Conservation (phyloP, 2,797 vertebrate species). For the Xiphorhynchus erythropygius region DNA sequence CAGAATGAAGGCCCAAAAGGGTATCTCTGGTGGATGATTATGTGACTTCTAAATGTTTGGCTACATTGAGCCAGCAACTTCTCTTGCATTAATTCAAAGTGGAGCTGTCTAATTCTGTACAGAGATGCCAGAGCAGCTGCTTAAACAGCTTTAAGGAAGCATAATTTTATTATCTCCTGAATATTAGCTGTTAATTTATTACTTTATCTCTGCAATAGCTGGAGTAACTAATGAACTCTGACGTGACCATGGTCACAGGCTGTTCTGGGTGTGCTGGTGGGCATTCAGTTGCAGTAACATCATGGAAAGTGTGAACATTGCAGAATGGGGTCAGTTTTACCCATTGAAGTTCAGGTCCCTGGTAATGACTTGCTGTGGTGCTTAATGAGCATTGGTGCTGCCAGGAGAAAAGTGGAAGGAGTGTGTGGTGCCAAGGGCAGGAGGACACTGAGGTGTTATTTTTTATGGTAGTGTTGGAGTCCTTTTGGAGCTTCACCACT, state of each 20-base stretch:
- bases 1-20: background rate
- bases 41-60: background rate
- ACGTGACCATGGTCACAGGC: background rate
- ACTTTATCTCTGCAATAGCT: background rate
- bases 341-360: background rate
- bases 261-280: background rate
- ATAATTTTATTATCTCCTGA: background rate
- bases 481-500: background rate
- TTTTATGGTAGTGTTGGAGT: background rate
- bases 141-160: background rate
- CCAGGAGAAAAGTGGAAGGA: background rate
- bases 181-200: conserved; percentile 21
- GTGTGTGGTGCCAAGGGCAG: background rate
- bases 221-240: background rate
- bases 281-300: background rate
- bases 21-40: background rate
- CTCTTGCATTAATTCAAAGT: background rate
- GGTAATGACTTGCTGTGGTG: background rate
- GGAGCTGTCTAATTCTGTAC: background rate
- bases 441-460: accelerated
- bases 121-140: background rate
- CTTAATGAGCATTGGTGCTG: background rate
- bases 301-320: accelerated
- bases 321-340: background rate
- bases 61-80: background rate